These are phyloP conservation scores for Agrochola litura DNA, from an alignment of 2,888 invertebrate genomes.

Conservation along the genomic window DNA sequence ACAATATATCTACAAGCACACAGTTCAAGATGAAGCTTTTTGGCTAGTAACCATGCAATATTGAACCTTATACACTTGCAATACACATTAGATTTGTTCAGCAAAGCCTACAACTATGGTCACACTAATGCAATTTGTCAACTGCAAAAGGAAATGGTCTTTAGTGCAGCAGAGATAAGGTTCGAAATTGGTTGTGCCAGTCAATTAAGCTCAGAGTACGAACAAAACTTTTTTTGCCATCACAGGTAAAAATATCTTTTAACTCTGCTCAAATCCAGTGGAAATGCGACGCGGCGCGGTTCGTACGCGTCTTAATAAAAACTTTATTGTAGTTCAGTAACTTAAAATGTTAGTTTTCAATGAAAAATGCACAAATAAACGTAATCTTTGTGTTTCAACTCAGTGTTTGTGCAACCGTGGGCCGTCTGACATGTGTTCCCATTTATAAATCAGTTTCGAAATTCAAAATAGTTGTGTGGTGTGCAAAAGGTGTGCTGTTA, in stretches of 20 bases:
- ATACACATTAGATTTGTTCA: conserved; percentile 65
- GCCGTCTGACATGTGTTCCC: conserved; percentile 69
- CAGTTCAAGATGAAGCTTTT: conserved; percentile 78
- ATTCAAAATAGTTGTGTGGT: conserved; percentile 73
- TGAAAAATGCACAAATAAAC: conserved; percentile 60
- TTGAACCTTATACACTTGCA: conserved; percentile 11
- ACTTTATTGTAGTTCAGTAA: conserved; percentile 58
- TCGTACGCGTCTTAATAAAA: conserved; percentile 69
- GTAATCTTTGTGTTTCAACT: conserved; percentile 53
- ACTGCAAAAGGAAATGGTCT: conserved; percentile 54
- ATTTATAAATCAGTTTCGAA: conserved; percentile 69
- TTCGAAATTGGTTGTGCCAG: conserved; percentile 51
- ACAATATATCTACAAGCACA: conserved; percentile 81
- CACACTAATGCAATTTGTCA: conserved; percentile 79
- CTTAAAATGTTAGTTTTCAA: conserved; percentile 63
- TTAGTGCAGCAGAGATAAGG: neutral
- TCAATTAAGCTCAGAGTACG: conserved; percentile 72
- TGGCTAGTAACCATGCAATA: conserved; percentile 45
- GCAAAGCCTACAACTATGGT: conserved; percentile 65
- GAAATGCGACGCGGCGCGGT: conserved; percentile 80
- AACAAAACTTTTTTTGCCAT: conserved; percentile 84
- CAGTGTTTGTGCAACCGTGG: conserved; percentile 69
- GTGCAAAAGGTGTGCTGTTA: conserved; percentile 77
- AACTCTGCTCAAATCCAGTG: conserved; percentile 81
- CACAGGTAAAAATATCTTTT: conserved; percentile 89